Evolutionary conservation across 1,140 invertebrate genomes (phyloP).

Genomic region (Lordiphosa clarofinis): DNA sequence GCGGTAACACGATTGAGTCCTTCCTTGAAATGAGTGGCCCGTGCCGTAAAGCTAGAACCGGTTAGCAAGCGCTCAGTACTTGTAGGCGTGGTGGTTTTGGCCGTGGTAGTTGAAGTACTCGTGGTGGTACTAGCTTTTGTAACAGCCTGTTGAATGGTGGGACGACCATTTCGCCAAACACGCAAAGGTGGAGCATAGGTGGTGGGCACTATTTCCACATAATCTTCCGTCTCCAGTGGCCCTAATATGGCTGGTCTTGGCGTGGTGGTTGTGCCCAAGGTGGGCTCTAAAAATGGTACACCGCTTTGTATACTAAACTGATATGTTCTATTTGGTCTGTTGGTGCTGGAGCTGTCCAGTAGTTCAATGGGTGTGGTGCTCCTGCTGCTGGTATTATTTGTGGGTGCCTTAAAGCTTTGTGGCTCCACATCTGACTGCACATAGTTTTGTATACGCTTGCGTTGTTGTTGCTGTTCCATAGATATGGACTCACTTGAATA

Average conservation of each 20-base stretch:
- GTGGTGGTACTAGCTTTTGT: constrained; percentile 23
- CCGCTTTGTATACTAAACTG: constrained; percentile 62
- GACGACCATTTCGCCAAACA: constrained; percentile 67
- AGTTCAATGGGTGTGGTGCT: constrained; percentile 9
- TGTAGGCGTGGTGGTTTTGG: constrained; percentile 14
- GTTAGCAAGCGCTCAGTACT: constrained; percentile 24
- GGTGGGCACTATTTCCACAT: constrained; percentile 64
- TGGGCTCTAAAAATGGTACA: no score
- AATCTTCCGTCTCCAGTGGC: constrained; percentile 16
- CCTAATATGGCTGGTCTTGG: constrained; percentile 3
- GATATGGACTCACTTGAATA: constrained; percentile 15
- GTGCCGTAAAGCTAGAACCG: constrained; percentile 49
- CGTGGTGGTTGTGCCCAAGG: constrained; percentile 12
- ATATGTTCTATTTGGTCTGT: constrained; percentile 38
- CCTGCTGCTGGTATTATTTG: neutral
- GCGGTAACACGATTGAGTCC: constrained; percentile 56
- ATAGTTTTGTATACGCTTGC: constrained; percentile 64
- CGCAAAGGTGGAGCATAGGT: constrained; percentile 73
- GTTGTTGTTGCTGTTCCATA: constrained; percentile 18
- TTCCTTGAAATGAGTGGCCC: constrained; percentile 60
- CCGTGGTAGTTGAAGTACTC: constrained; percentile 10
- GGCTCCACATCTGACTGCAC: constrained; percentile 68
- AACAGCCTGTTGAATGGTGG: constrained; percentile 49
- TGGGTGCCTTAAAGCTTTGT: constrained; percentile 59
- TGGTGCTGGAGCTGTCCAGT: constrained; percentile 33